Evolutionary conservation across 2,113 vertebrate genomes (phyloP).

Genomic region (Strix aluco): DNA sequence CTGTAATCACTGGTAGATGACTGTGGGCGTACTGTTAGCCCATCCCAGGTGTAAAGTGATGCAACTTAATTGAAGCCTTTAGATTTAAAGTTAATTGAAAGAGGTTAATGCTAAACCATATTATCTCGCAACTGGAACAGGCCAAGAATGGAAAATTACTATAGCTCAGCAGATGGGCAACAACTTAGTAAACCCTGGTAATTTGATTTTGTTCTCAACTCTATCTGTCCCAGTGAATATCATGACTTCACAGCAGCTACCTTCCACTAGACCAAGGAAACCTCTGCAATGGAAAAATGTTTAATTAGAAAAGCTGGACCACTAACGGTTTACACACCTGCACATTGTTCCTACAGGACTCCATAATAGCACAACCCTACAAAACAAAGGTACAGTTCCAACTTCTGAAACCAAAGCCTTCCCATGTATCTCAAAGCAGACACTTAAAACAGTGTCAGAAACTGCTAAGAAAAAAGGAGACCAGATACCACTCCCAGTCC

Average conservation of each 20-base stretch:
- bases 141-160: slow-evolving; percentile 8
- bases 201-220: slow-evolving; percentile 14
- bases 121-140: not conserved
- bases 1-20: not conserved
- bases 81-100: slow-evolving; percentile 35
- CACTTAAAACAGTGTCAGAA: not conserved
- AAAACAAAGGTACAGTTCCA: not conserved
- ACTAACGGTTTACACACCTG: not conserved
- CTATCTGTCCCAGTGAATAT: not conserved
- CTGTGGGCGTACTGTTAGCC: not conserved
- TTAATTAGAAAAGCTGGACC: not conserved
- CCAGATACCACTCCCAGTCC: not conserved
- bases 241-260: not conserved
- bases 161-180: slow-evolving; percentile 2
- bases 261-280: not conserved
- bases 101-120: slow-evolving; percentile 14
- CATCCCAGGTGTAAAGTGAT: not conserved
- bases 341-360: not conserved
- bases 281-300: not conserved
- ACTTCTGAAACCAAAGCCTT: not conserved
- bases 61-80: not conserved
- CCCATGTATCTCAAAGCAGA: not conserved
- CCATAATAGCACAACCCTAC: not conserved
- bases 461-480: not conserved
- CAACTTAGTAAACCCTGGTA: not conserved